phyloP scores from a whole-genome alignment of 2,888 invertebrate species.

The Yponomeuta malinellus region DNA sequence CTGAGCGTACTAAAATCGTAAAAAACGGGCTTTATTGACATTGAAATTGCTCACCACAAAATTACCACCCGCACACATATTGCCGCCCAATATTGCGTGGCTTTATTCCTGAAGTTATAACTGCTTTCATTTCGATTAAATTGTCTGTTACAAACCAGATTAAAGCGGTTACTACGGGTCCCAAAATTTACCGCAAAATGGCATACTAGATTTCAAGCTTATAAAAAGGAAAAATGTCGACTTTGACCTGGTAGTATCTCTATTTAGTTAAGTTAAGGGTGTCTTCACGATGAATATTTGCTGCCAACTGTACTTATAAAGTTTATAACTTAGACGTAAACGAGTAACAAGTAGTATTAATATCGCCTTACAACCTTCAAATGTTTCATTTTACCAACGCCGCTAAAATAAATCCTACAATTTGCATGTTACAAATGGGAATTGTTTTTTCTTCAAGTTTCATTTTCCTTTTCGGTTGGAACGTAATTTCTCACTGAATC shows the following conservation, averaged over 20 bases:
- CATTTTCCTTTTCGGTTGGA: constrained; percentile 16
- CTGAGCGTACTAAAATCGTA: no score
- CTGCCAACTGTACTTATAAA: constrained; percentile 21
- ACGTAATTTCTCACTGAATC: background rate
- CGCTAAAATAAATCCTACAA: constrained; percentile 43
- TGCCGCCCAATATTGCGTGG: background rate
- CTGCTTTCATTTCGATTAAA: background rate
- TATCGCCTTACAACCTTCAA: constrained; percentile 29
- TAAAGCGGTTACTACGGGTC: background rate
- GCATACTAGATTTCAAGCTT: background rate
- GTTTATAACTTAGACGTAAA: constrained; percentile 43
- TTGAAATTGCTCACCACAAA: no score
- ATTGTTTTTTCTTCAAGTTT: constrained; percentile 23
- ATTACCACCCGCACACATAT: background rate
- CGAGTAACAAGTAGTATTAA: constrained; percentile 24
- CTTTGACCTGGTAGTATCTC: no score
- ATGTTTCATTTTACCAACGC: constrained; percentile 37
- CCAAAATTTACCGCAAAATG: background rate
- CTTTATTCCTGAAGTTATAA: background rate
- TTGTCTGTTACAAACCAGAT: background rate
- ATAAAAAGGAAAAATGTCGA: background rate
- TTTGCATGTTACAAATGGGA: constrained; percentile 25
- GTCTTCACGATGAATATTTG: no score
- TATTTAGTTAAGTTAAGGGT: no score
- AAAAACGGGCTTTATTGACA: no score